Base-by-base conservation (phyloP, 2,888 invertebrate species). In the Nudaria mundana region DNA sequence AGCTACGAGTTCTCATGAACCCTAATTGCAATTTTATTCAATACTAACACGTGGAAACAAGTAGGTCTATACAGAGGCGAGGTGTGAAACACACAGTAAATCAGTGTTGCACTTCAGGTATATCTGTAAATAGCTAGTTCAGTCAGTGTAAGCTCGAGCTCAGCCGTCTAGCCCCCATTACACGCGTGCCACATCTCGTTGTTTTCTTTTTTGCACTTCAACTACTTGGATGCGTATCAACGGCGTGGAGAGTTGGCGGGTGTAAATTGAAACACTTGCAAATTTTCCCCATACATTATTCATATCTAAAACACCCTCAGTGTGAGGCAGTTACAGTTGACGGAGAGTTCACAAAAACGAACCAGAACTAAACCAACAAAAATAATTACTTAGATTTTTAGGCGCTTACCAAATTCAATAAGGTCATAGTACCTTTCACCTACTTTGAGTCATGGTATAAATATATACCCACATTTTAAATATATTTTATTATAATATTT, bases 211-310 rank as follows among this genome's bases (percentile, higher is more conserved):
- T 85, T 69, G 66, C 82, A 82, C 85, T 85, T 79, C 79, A 84
- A 74, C 81, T 66, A 75, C 79, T 76, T 70, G 68, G 66, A 73
- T 79, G 78, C 81, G 81, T 83, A 81, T 74, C 78, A 72, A 69
- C 74, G 71, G 71, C 68, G 68, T 69, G 59, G 77, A 81, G 82
- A 80, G 79, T 71, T 75, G 81, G 71, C 71, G 81, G 85, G 87
- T 80, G 87, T 87, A 87, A 88, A 88, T 88, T 87, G 87, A 88
- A 87, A 88, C 87, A 88, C 87, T 88, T 85, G 86, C 87, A 87
- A 88, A 87, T 88, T 87, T 84, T 79, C 83, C 68, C 81, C 72
- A 85, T 88, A 83, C 84, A 86, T 87, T 86, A 88, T 88, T 87
- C 87, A 88, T 87, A 71, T 65, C 49, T 70, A 78, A 76, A 84